These are phyloP conservation scores for Drosophila kohkoa DNA, from an alignment of 1,140 invertebrate genomes.

Conservation along the genomic window DNA sequence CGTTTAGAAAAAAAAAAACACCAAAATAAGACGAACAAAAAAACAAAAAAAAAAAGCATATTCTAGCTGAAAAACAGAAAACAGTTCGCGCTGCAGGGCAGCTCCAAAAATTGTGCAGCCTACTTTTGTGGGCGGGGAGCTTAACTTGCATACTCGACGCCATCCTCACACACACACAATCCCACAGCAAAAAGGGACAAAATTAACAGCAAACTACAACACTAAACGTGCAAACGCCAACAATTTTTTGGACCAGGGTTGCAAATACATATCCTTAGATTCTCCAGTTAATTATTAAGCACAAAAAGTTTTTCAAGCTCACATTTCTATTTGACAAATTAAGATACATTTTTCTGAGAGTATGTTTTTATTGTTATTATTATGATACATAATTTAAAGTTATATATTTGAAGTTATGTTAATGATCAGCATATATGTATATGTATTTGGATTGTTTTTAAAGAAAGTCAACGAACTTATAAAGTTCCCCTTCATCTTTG, in stretches of 20 bases:
- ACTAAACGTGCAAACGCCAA: conserved; percentile 54
- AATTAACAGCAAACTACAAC: conserved; percentile 55
- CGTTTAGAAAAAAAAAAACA: conserved; percentile 48
- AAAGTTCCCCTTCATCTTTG: too few species aligned
- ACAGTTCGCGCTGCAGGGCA: conserved; percentile 49
- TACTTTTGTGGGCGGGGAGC: conserved; percentile 34
- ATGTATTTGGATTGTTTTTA: too few species aligned
- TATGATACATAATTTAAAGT: too few species aligned
- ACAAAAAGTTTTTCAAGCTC: background rate
- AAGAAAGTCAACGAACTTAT: too few species aligned
- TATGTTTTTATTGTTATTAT: too few species aligned
- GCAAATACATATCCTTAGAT: background rate
- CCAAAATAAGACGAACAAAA: conserved; percentile 22
- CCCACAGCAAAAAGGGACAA: conserved; percentile 33
- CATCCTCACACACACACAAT: background rate
- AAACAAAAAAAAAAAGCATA: conserved; percentile 13
- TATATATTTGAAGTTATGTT: too few species aligned
- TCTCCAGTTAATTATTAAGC: background rate
- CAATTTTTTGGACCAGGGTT: conserved; percentile 38
- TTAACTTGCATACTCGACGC: conserved; percentile 27
- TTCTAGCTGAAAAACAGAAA: conserved; percentile 42
- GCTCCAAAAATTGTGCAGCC: conserved; percentile 57
- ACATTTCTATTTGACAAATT: background rate
- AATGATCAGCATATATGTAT: too few species aligned
- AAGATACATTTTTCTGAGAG: too few species aligned